These are phyloP conservation scores for Esox niger DNA, from an alignment of 2,113 vertebrate genomes.

Conservation along the genomic window DNA sequence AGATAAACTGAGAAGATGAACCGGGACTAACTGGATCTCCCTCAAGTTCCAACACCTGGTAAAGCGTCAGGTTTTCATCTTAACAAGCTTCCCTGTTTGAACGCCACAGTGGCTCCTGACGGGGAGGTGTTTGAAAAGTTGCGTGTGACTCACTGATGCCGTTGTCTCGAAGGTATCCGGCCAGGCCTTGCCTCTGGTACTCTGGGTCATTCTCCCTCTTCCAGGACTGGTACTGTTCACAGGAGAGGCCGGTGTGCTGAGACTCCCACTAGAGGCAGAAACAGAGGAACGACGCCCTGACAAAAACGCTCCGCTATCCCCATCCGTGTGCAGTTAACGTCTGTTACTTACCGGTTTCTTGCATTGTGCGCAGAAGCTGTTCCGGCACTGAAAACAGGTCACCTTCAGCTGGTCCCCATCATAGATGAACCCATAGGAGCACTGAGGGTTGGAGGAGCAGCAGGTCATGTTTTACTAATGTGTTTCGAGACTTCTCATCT, in stretches of 20 bases:
- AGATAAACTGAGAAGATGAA: no score
- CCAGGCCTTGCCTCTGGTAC: slow-evolving; percentile 86
- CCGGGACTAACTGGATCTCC: no score
- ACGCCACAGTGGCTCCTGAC: background rate
- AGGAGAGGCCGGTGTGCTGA: slow-evolving; percentile 76
- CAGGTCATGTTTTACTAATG: no score
- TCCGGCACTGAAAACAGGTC: slow-evolving; percentile 81
- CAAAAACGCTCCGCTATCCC: no score
- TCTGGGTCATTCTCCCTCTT: slow-evolving; percentile 88
- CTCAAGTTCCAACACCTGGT: no score
- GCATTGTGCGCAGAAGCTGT: slow-evolving; percentile 87
- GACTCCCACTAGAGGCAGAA: slow-evolving; percentile 71
- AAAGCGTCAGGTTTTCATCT: no score
- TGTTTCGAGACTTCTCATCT: no score
- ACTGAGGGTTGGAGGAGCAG: slow-evolving; percentile 59
- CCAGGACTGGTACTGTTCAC: slow-evolving; percentile 87
- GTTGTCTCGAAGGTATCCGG: slow-evolving; percentile 85
- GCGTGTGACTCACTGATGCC: slow-evolving; percentile 79
- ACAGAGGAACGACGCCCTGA: background rate
- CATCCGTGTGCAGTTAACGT: background rate
- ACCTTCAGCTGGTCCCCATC: slow-evolving; percentile 85
- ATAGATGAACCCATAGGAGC: slow-evolving; percentile 91
- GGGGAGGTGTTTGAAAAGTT: background rate
- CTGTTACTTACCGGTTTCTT: slow-evolving; percentile 81
- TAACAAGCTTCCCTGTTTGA: no score